phyloP scores from a whole-genome alignment of 2,113 vertebrate genomes.

The Chrysemys picta region DNA sequence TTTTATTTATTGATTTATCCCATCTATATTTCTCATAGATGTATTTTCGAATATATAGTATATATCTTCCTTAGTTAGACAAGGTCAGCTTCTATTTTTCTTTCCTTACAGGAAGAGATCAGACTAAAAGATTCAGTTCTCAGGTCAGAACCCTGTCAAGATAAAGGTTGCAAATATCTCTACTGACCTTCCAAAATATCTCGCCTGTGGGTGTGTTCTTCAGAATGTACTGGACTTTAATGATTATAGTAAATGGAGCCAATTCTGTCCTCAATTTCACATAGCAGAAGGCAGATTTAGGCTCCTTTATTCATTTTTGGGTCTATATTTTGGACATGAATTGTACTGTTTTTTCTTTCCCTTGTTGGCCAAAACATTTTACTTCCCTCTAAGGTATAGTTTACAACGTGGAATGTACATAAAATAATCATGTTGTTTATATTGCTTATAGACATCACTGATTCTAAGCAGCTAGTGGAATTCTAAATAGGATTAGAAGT shows the following conservation, averaged over 20 bases:
- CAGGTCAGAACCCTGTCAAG: background rate
- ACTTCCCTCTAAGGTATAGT: background rate
- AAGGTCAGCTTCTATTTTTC: background rate
- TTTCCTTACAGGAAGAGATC: background rate
- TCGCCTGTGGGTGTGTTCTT: background rate
- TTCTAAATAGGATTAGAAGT: background rate
- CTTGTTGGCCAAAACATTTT: background rate
- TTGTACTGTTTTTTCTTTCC: background rate
- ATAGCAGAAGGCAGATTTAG: background rate
- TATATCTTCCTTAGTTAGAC: background rate
- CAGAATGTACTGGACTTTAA: background rate
- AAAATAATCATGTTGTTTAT: background rate
- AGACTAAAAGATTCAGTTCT: slow-evolving; percentile 10
- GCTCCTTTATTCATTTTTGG: background rate
- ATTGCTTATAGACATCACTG: background rate
- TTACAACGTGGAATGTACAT: background rate
- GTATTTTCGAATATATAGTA: background rate
- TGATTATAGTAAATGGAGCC: background rate
- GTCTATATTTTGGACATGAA: background rate
- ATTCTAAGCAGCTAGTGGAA: background rate
- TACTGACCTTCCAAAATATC: background rate
- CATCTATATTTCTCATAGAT: background rate
- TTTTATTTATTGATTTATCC: background rate
- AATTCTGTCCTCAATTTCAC: background rate
- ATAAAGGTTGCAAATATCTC: background rate